A percentile compares a stretch with the other conserved stretches of the same genome.
phyloP scores from a whole-genome alignment of 2,113 vertebrate genomes.

The Tinamus guttatus region DNA sequence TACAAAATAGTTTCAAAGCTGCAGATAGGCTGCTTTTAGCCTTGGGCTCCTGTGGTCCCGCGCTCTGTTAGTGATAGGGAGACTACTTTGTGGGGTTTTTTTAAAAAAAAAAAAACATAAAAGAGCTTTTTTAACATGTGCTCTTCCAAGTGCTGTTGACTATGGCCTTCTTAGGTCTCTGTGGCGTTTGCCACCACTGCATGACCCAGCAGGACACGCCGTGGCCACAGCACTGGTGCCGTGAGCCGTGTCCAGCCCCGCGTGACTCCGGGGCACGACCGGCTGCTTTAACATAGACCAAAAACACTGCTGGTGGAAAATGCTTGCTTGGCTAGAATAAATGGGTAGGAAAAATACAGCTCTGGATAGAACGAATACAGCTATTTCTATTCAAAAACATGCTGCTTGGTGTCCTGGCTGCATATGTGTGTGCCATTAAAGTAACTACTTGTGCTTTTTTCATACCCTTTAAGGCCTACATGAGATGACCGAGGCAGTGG shows the following conservation, averaged over 20 bases:
- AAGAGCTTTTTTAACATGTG: background rate
- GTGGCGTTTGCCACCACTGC: fast-evolving
- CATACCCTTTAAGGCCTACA: background rate
- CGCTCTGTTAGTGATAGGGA: background rate
- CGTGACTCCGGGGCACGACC: background rate
- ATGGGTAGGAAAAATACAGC: too few species aligned
- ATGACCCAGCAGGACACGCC: fast-evolving
- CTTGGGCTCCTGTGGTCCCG: background rate
- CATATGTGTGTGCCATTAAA: background rate
- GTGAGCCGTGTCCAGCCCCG: background rate
- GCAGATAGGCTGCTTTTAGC: background rate
- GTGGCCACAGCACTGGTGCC: background rate
- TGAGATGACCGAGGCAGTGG: background rate
- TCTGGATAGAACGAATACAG: background rate
- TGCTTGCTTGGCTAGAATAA: background rate
- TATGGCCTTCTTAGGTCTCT: background rate
- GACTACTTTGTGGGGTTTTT: background rate
- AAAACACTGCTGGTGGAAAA: background rate
- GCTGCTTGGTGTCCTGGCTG: background rate
- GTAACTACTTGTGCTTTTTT: background rate
- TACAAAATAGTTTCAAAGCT: background rate
- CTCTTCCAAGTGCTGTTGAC: background rate
- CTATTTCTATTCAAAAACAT: background rate
- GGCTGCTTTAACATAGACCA: background rate
- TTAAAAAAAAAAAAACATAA: too few species aligned